These are phyloP conservation scores for Solen grandis DNA, from an alignment of 1,140 invertebrate genomes.

Conservation along the genomic window DNA sequence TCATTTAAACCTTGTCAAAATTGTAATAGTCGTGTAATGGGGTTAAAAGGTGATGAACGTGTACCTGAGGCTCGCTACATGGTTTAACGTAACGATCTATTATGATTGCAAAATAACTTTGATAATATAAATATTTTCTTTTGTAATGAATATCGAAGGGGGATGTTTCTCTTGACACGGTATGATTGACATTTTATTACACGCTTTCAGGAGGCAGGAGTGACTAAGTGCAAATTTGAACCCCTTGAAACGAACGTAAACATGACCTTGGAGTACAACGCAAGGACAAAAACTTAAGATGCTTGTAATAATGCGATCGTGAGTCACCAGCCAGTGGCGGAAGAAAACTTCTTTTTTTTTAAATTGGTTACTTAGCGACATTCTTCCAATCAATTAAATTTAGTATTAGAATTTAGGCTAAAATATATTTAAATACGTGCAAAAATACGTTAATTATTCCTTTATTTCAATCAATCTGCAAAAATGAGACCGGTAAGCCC, in stretches of 20 bases:
- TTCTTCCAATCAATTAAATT: neutral
- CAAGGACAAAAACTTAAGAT: no score
- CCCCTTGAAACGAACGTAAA: no score
- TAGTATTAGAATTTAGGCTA: neutral
- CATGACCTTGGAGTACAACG: neutral
- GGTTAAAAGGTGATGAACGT: conserved; percentile 19
- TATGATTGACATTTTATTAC: neutral
- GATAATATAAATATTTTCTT: conserved; percentile 47
- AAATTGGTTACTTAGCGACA: neutral
- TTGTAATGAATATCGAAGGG: conserved; percentile 1
- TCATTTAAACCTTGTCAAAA: conserved; percentile 22
- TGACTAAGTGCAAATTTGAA: neutral
- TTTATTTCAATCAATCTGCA: no score
- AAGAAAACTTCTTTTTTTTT: neutral
- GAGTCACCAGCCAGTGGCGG: neutral
- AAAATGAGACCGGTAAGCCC: no score
- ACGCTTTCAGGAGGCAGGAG: neutral
- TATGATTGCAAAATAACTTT: conserved; percentile 23
- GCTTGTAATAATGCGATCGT: neutral
- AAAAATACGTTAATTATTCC: no score
- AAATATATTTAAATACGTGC: no score
- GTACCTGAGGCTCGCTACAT: conserved; percentile 15
- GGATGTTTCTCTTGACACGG: neutral
- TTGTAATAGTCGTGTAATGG: conserved; percentile 31
- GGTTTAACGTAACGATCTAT: neutral